phyloP scores from a whole-genome alignment of 1,140 invertebrate species.

The Zaprionus capensis region DNA sequence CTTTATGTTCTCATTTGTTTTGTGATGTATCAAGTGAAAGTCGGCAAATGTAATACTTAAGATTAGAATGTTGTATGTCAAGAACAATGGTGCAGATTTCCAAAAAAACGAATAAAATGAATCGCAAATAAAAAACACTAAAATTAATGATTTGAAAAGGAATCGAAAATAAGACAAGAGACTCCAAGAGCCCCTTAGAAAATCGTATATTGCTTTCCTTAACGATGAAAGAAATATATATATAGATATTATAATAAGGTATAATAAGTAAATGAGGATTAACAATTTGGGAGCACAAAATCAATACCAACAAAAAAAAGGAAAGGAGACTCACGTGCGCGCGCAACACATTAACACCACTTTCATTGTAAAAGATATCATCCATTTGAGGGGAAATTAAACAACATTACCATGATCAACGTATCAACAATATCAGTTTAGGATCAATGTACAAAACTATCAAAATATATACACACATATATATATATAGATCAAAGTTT shows the following conservation, averaged over 20 bases:
- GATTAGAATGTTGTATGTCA: slow-evolving; percentile 55
- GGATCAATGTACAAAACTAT: slow-evolving; percentile 24
- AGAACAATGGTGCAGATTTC: slow-evolving; percentile 61
- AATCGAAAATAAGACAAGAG: slow-evolving; percentile 4
- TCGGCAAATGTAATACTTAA: slow-evolving; percentile 67
- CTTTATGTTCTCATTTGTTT: slow-evolving; percentile 20
- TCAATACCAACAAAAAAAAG: slow-evolving; percentile 54
- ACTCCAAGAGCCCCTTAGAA: slow-evolving; percentile 46
- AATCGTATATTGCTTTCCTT: slow-evolving; percentile 56
- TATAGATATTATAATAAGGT: slow-evolving; percentile 13
- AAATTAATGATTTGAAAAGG: slow-evolving; percentile 29
- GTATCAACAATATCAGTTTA: slow-evolving; percentile 46
- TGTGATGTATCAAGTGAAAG: slow-evolving; percentile 66
- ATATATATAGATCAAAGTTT: slow-evolving; percentile 29
- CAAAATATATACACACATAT: slow-evolving; percentile 30
- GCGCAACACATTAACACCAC: slow-evolving; percentile 82
- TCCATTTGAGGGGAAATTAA: slow-evolving; percentile 53
- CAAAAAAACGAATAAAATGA: slow-evolving; percentile 29
- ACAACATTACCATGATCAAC: slow-evolving; percentile 80
- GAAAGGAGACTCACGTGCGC: slow-evolving; percentile 80
- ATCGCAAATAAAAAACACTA: slow-evolving; percentile 7
- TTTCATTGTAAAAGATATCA: slow-evolving; percentile 29
- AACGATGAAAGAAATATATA: slow-evolving; percentile 23
- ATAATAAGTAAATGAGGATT: slow-evolving; percentile 47
- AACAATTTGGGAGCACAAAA: slow-evolving; percentile 78